These are phyloP conservation scores for Trachelus tabidus DNA, from an alignment of 2,888 invertebrate genomes.

Conservation along the genomic window DNA sequence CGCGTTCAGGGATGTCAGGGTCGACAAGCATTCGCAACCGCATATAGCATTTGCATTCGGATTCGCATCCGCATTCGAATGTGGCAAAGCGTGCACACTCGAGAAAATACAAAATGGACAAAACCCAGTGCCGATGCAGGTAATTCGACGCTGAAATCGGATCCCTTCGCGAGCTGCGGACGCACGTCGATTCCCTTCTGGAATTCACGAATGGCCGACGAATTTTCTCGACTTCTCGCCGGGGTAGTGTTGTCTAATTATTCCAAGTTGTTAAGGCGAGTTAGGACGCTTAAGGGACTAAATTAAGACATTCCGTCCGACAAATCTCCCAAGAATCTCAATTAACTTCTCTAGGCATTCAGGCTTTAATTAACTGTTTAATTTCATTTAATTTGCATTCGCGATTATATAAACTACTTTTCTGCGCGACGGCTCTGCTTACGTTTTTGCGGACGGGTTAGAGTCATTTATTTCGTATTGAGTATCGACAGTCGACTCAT, in stretches of 20 bases:
- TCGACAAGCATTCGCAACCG: neutral
- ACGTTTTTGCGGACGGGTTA: neutral
- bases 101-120: neutral
- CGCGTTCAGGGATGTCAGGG: neutral
- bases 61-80: neutral
- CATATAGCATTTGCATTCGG: neutral
- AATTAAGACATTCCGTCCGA: constrained; percentile 67
- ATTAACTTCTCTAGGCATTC: constrained; percentile 57
- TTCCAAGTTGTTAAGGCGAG: constrained; percentile 66
- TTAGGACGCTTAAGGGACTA: constrained; percentile 66
- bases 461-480: neutral
- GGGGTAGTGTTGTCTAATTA: constrained; percentile 63
- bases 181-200: neutral
- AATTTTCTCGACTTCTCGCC: constrained; percentile 9
- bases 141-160: neutral
- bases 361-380: constrained; percentile 65
- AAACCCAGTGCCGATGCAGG: neutral
- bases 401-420: constrained; percentile 46
- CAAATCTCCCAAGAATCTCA: constrained; percentile 67
- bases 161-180: neutral
- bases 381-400: constrained; percentile 64
- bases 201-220: neutral
- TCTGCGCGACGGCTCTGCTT: neutral
- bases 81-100: neutral
- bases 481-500: too few species aligned